Conservation (phyloP, 2,113 vertebrate species). For the Carettochelys insculpta region DNA sequence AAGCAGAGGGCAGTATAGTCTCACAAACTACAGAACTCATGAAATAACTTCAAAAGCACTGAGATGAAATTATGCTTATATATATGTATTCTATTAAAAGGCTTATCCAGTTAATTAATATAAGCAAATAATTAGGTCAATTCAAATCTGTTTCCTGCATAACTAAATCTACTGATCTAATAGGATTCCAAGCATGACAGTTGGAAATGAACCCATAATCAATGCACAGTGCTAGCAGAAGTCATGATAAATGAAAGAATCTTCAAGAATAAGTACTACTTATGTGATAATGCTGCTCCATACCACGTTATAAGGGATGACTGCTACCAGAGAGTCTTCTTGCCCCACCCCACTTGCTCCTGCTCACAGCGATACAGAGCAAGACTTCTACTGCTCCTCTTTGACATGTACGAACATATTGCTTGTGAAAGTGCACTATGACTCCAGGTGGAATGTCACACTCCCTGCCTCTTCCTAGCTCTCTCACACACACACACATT, state of each 20-base stretch:
- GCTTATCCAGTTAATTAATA: neutral
- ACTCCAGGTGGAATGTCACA: neutral
- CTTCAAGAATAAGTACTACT: neutral
- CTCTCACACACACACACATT: neutral
- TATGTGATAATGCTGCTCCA: neutral
- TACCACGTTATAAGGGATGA: neutral
- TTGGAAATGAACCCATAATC: neutral
- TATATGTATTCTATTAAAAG: neutral
- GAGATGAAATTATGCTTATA: neutral
- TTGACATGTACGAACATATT: neutral
- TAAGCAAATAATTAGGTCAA: neutral
- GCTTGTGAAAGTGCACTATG: too few species aligned
- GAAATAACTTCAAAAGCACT: neutral
- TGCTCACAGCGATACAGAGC: neutral
- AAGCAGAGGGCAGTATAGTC: conserved; percentile 73
- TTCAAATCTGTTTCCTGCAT: neutral
- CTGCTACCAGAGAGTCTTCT: neutral
- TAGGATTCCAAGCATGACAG: neutral
- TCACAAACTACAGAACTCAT: neutral
- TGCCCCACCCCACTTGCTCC: neutral
- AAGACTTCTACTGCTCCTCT: neutral
- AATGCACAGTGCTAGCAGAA: neutral
- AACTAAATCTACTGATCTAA: neutral
- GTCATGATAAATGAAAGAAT: neutral
- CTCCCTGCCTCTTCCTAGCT: neutral